A percentile compares a stretch with the other conserved stretches of the same genome.
These are phyloP conservation scores for Scrobipalpa costella DNA, from an alignment of 2,888 invertebrate species.

Conservation along the genomic window DNA sequence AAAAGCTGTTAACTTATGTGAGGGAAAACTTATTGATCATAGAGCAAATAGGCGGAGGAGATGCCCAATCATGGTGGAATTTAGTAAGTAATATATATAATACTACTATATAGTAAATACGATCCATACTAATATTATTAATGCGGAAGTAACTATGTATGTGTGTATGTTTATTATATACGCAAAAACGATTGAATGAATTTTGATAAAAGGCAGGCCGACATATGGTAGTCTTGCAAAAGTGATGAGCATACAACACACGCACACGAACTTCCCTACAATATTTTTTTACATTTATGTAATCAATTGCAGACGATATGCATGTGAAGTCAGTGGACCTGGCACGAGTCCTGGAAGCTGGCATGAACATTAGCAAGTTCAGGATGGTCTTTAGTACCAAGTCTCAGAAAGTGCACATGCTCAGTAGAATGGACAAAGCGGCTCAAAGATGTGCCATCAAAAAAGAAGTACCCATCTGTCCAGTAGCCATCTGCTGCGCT, in stretches of 20 bases:
- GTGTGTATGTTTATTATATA: no score
- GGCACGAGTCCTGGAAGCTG: constrained; percentile 70
- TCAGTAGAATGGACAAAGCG: constrained; percentile 55
- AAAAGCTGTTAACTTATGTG: not conserved
- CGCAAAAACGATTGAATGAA: no score
- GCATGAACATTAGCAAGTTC: constrained; percentile 70
- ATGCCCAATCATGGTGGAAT: constrained; percentile 50
- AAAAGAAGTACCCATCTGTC: constrained; percentile 79
- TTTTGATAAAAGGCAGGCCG: no score
- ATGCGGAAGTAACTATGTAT: no score
- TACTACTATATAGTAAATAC: not conserved
- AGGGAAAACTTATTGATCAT: constrained; percentile 32
- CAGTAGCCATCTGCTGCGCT: constrained; percentile 90
- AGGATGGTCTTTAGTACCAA: constrained; percentile 49
- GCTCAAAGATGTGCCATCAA: constrained; percentile 73
- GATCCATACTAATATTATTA: no score
- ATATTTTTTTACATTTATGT: not conserved
- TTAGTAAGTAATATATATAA: constrained; percentile 45
- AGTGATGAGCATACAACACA: no score
- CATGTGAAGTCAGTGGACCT: constrained; percentile 56
- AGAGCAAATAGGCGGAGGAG: constrained; percentile 41
- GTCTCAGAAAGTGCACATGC: constrained; percentile 52
- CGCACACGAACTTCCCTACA: not conserved
- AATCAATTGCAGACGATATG: constrained; percentile 43
- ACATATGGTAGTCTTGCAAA: no score